A percentile compares a stretch with the other conserved stretches of the same genome.
phyloP scores from a whole-genome alignment of 1,140 invertebrate genomes.

The Pygmarrhopalites habei region DNA sequence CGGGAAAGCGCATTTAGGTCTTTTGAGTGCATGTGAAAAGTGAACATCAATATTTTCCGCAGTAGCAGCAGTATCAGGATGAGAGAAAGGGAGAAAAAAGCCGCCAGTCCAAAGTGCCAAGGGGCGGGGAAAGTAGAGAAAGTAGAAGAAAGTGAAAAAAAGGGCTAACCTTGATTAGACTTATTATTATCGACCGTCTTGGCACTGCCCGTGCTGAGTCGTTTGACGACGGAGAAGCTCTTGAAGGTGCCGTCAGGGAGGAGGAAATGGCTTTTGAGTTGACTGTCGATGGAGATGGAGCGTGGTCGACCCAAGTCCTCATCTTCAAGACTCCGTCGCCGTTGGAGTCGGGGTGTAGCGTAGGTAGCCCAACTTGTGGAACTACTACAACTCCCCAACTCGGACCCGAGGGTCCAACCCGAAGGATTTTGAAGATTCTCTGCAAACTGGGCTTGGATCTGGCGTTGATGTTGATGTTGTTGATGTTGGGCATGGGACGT shows the following conservation, averaged over 20 bases:
- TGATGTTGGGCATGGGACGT: neutral
- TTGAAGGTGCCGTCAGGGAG: neutral
- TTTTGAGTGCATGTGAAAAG: too few species aligned
- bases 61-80: too few species aligned
- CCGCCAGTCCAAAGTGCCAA: too few species aligned
- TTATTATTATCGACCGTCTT: neutral
- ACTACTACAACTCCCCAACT: neutral
- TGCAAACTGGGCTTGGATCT: too few species aligned
- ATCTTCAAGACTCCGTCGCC: slow-evolving; percentile 20
- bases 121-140: too few species aligned
- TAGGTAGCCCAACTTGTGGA: neutral
- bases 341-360: slow-evolving; percentile 7
- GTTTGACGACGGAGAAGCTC: slow-evolving; percentile 9
- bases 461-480: neutral
- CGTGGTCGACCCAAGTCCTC: slow-evolving; percentile 21
- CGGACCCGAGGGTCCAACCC: neutral
- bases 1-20: too few species aligned
- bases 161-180: slow-evolving; percentile 2
- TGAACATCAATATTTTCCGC: too few species aligned
- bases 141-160: too few species aligned
- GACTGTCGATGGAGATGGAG: slow-evolving; percentile 22
- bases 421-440: too few species aligned
- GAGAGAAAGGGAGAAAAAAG: too few species aligned
- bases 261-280: slow-evolving; percentile 17
- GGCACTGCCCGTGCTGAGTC: slow-evolving; percentile 16